Conservation (phyloP, 2,113 vertebrate genomes). For the Petrocephalus zakoni region DNA sequence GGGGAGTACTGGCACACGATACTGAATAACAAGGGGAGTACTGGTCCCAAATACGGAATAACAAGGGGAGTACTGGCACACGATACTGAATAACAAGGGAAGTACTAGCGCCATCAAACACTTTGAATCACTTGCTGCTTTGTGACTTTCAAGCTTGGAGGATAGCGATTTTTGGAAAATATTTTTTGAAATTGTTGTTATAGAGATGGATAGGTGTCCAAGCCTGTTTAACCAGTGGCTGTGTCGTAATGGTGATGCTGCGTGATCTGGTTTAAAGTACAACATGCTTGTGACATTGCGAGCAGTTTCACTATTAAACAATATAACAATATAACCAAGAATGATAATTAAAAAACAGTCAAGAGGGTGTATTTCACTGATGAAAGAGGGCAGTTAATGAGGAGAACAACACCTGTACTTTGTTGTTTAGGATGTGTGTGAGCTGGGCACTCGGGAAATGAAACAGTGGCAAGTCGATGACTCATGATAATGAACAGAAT, state of each 20-base stretch:
- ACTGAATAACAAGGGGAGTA: too few relatives aligned
- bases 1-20: too few relatives aligned
- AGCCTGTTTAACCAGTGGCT: neutral
- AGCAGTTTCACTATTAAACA: neutral
- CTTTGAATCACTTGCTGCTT: neutral
- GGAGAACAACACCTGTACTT: neutral
- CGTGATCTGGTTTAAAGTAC: neutral
- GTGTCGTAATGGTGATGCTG: neutral
- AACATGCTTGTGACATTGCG: neutral
- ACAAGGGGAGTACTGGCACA: too few relatives aligned
- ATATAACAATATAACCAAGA: neutral
- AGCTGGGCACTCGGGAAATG: neutral
- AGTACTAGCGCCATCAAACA: neutral
- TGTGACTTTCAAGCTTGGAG: neutral
- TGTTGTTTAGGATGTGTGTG: neutral
- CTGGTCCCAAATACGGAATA: too few relatives aligned
- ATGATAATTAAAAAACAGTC: neutral
- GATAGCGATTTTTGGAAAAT: neutral
- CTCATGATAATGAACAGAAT: neutral
- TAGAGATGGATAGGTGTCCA: neutral
- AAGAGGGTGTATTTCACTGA: neutral
- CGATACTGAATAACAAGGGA: too few relatives aligned
- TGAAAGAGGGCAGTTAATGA: neutral
- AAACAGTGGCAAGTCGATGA: neutral
- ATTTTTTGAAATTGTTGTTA: neutral